These are phyloP conservation scores for Rambutsinella grinnellia DNA, from an alignment of 2,888 invertebrate species.

Conservation along the genomic window DNA sequence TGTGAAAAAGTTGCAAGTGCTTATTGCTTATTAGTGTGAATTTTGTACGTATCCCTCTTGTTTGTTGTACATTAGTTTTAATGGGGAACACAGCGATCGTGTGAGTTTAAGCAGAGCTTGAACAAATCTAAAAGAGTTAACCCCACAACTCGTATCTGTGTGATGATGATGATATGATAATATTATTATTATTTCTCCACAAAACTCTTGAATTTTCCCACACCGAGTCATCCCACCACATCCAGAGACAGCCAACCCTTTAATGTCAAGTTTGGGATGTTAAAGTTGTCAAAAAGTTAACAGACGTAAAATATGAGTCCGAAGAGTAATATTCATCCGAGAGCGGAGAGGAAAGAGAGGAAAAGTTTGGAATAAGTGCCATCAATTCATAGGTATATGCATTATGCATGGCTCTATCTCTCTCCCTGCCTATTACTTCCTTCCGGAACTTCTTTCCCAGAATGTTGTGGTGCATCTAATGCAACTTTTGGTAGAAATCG, in stretches of 20 bases:
- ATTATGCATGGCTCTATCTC: background rate
- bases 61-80: background rate
- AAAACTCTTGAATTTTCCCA: slow-evolving; percentile 17
- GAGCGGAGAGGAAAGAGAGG: background rate
- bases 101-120: background rate
- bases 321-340: slow-evolving; percentile 44
- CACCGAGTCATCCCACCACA: background rate
- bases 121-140: background rate
- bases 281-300: slow-evolving; percentile 55
- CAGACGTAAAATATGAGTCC: slow-evolving; percentile 48
- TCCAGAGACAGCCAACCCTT: slow-evolving; percentile 43
- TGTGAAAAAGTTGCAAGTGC: background rate
- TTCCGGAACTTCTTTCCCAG: slow-evolving; percentile 17
- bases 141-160: background rate
- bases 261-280: slow-evolving; percentile 51
- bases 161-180: slow-evolving; percentile 14
- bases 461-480: background rate
- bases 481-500: slow-evolving; percentile 13
- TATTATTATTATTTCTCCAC: slow-evolving; percentile 30
- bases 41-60: too few relatives aligned
- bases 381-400: background rate
- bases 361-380: background rate
- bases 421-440: slow-evolving; percentile 27
- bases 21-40: background rate
- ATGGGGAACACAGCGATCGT: background rate